Percentiles rank a stretch among this genome's conserved stretches.
Conservation (phyloP, 2,797 vertebrate species). For the Hypotaenidia okinawae region DNA sequence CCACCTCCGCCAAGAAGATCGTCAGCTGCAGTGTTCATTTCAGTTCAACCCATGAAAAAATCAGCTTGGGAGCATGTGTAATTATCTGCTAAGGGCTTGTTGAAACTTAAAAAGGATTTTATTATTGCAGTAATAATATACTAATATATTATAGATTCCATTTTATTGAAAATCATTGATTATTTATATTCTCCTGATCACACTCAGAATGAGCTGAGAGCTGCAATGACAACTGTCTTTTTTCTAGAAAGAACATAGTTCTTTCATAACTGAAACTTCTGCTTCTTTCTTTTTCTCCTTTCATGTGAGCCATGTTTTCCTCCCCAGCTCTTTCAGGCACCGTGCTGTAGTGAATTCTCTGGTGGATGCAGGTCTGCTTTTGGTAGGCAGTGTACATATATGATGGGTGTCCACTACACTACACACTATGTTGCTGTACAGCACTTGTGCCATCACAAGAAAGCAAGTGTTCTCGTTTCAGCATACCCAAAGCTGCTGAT, state of each 20-base stretch:
- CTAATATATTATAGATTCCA: not conserved
- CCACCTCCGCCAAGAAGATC: not conserved
- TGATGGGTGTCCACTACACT: not conserved
- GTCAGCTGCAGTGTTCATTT: not conserved
- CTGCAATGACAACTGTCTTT: not conserved
- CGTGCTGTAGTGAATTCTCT: not conserved
- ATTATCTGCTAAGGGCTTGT: not conserved
- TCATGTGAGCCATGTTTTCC: not conserved
- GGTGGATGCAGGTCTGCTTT: not conserved
- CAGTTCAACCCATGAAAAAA: not conserved
- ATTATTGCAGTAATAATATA: not conserved
- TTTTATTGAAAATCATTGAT: not conserved
- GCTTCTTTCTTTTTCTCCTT: not conserved
- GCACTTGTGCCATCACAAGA: not conserved
- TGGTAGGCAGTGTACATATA: accelerated
- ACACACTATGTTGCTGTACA: not conserved
- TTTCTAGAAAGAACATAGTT: not conserved
- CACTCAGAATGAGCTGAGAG: not conserved
- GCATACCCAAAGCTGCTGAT: not conserved
- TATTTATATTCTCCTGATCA: not conserved
- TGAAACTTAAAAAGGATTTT: not conserved
- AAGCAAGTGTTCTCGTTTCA: not conserved
- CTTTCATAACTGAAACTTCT: not conserved
- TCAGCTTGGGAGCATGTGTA: not conserved
- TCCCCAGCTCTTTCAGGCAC: not conserved